Evolutionary conservation across 2,113 vertebrate genomes (phyloP).

Genomic region (Desmodus rotundus): DNA sequence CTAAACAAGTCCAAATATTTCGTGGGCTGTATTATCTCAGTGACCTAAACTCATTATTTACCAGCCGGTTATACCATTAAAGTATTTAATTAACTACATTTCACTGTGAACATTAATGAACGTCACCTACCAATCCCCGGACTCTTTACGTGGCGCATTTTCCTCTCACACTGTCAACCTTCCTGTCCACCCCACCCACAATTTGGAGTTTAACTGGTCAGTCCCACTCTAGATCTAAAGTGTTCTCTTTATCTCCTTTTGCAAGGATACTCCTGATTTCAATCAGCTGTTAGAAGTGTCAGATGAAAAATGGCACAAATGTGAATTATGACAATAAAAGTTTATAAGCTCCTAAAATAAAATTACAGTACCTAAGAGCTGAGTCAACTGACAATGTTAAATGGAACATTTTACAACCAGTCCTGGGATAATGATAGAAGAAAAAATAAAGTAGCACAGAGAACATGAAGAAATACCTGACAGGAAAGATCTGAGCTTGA

Average conservation of each 20-base stretch:
- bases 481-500: background rate
- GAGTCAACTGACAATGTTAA: slow-evolving; percentile 74
- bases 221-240: background rate
- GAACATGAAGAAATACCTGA: slow-evolving; percentile 46
- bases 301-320: slow-evolving; percentile 77
- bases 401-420: slow-evolving; percentile 74
- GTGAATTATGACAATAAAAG: slow-evolving; percentile 82
- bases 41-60: background rate
- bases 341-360: slow-evolving; percentile 84
- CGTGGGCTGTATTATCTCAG: background rate
- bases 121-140: background rate
- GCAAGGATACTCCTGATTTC: slow-evolving; percentile 58
- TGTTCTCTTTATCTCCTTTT: slow-evolving; percentile 34
- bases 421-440: slow-evolving; percentile 39
- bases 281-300: slow-evolving; percentile 63
- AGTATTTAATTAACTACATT: background rate
- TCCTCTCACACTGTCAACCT: background rate
- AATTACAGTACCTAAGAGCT: slow-evolving; percentile 80
- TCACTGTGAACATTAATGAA: background rate
- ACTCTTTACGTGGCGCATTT: no score
- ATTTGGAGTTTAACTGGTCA: background rate
- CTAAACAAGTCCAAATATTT: background rate
- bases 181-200: background rate
- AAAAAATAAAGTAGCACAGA: slow-evolving; percentile 6
- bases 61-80: background rate